A percentile compares a stretch with the other conserved stretches of the same genome.
Conservation (phyloP, 2,113 vertebrate species). For the Cottus gobio region DNA sequence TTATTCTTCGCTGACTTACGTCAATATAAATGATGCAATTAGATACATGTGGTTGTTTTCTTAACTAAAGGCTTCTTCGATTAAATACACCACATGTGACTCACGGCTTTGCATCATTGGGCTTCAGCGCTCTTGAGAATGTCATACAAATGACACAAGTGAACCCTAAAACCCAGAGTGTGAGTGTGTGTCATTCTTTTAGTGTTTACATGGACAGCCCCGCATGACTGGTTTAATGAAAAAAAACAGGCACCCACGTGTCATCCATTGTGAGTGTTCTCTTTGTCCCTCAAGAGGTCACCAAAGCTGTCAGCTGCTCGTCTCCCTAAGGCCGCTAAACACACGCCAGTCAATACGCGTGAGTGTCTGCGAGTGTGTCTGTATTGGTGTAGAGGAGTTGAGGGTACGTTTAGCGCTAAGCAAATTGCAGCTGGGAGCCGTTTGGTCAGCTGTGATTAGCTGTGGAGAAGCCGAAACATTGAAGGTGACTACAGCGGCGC, state of each 20-base stretch:
- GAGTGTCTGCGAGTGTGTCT: slow-evolving; percentile 44
- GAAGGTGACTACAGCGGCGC: slow-evolving; percentile 75
- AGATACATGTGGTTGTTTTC: not conserved
- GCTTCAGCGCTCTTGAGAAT: not conserved
- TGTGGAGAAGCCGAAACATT: slow-evolving; percentile 70
- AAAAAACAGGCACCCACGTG: slow-evolving; percentile 28
- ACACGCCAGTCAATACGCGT: slow-evolving; percentile 56
- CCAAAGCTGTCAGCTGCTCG: slow-evolving; percentile 69
- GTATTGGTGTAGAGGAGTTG: slow-evolving; percentile 48
- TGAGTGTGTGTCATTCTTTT: slow-evolving; percentile 4
- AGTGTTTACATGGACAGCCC: slow-evolving; percentile 20
- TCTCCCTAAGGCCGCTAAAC: slow-evolving; percentile 69
- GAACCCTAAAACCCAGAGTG: slow-evolving; percentile 3
- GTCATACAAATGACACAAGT: not conserved
- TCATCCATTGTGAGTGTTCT: slow-evolving; percentile 45
- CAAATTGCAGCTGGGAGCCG: slow-evolving; percentile 74
- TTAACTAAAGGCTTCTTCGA: too few species aligned
- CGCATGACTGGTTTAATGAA: slow-evolving; percentile 14
- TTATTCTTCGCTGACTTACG: not conserved
- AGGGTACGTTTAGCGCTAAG: slow-evolving; percentile 58
- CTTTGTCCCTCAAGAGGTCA: slow-evolving; percentile 72
- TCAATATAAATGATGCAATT: not conserved
- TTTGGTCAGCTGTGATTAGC: slow-evolving; percentile 83
- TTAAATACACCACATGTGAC: not conserved
- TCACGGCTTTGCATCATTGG: not conserved